Conservation (phyloP, 2,888 invertebrate species). For the Pandemis corylana region DNA sequence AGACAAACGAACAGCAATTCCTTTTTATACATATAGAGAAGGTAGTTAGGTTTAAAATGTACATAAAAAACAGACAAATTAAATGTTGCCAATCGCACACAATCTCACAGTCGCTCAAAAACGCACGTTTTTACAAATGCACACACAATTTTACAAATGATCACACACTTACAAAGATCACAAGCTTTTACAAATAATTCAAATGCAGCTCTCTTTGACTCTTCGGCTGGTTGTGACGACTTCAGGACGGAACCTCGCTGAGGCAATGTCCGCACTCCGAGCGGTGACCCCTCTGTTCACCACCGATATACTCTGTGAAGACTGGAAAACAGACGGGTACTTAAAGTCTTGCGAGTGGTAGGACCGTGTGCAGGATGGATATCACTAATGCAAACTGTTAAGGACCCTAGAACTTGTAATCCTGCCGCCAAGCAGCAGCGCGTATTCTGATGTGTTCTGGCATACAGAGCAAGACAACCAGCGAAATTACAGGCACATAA, state of each 20-base stretch:
- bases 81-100: background rate
- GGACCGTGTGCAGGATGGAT: too few relatives aligned
- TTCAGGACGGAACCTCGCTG: constrained; percentile 89
- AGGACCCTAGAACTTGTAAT: too few relatives aligned
- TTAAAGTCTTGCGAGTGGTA: too few relatives aligned
- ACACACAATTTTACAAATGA: background rate
- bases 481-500: too few relatives aligned
- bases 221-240: constrained; percentile 92
- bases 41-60: too few relatives aligned
- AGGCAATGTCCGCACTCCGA: constrained; percentile 81
- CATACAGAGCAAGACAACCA: too few relatives aligned
- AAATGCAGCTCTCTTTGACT: constrained; percentile 94
- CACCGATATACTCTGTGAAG: constrained; percentile 89
- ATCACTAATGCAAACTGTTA: too few relatives aligned
- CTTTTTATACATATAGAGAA: too few relatives aligned
- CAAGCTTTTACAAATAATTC: background rate
- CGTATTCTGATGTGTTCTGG: too few relatives aligned
- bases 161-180: constrained; percentile 4
- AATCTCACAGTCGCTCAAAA: background rate
- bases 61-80: background rate
- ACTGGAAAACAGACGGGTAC: constrained; percentile 73
- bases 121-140: background rate
- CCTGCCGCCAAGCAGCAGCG: too few relatives aligned
- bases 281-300: constrained; percentile 87
- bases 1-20: too few relatives aligned